Evolutionary conservation across 2,113 vertebrate genomes (phyloP).

Genomic region (Odontophorus gujanensis): DNA sequence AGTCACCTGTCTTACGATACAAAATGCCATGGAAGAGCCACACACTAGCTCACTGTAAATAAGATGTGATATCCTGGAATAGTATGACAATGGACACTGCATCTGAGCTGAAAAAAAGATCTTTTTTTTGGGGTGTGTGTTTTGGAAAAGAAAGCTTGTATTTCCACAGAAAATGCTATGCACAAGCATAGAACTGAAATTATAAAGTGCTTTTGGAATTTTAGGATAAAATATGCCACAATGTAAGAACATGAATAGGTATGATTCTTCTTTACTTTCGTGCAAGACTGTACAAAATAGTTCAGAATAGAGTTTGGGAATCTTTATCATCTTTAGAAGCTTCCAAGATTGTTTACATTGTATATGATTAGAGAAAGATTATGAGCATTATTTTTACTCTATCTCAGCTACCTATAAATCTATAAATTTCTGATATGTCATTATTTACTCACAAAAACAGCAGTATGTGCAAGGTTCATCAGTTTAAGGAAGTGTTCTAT

Average conservation of each 20-base stretch:
- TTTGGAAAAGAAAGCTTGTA: neutral
- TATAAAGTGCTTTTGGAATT: neutral
- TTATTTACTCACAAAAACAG: neutral
- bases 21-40: neutral
- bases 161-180: neutral
- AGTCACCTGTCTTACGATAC: neutral
- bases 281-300: neutral
- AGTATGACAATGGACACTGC: neutral
- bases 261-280: neutral
- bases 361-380: neutral
- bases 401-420: neutral
- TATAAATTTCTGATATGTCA: accelerated
- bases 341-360: neutral
- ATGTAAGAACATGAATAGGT: neutral
- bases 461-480: neutral
- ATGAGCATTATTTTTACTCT: neutral
- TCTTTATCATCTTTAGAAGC: neutral
- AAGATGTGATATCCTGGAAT: neutral
- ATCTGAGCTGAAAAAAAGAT: neutral
- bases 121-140: neutral
- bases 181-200: neutral
- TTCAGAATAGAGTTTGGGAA: neutral
- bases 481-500: neutral
- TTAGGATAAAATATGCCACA: neutral
- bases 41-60: neutral